phyloP scores from a whole-genome alignment of 2,113 vertebrate genomes.

The Vulpes vulpes region DNA sequence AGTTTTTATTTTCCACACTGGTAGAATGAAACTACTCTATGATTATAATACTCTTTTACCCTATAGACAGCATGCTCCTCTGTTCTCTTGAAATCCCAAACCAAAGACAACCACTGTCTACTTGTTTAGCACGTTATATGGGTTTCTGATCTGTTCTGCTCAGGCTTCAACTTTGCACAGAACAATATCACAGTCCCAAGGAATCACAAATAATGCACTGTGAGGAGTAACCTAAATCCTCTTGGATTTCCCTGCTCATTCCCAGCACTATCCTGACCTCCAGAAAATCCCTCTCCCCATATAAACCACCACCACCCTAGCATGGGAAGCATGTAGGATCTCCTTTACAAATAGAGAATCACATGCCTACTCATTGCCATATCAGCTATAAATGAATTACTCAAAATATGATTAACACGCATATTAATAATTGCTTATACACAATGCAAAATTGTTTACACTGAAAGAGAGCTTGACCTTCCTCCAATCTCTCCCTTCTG shows the following conservation, averaged over 20 bases:
- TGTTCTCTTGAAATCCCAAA: background rate
- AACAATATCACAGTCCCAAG: background rate
- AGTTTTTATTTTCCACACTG: conserved; percentile 52
- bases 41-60: conserved; percentile 36
- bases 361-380: conserved; percentile 1
- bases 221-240: conserved; percentile 1
- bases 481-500: background rate
- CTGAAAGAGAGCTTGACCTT: rapidly evolving
- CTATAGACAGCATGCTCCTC: background rate
- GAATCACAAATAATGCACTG: background rate
- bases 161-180: conserved; percentile 12
- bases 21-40: conserved; percentile 58
- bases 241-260: conserved; percentile 1
- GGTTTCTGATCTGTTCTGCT: background rate
- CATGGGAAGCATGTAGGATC: conserved; percentile 19
- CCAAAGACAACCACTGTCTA: background rate
- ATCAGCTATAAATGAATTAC: conserved; percentile 54
- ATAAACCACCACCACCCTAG: background rate
- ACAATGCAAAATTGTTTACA: conserved; percentile 67
- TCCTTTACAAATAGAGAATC: conserved; percentile 71
- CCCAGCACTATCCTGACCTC: background rate
- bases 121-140: background rate
- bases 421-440: background rate
- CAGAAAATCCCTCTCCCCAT: background rate
- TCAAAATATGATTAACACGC: conserved; percentile 37